Percentiles rank a stretch among this genome's conserved stretches.
These are phyloP conservation scores for Drosophila parvula DNA, from an alignment of 1,140 invertebrate genomes.

Conservation along the genomic window DNA sequence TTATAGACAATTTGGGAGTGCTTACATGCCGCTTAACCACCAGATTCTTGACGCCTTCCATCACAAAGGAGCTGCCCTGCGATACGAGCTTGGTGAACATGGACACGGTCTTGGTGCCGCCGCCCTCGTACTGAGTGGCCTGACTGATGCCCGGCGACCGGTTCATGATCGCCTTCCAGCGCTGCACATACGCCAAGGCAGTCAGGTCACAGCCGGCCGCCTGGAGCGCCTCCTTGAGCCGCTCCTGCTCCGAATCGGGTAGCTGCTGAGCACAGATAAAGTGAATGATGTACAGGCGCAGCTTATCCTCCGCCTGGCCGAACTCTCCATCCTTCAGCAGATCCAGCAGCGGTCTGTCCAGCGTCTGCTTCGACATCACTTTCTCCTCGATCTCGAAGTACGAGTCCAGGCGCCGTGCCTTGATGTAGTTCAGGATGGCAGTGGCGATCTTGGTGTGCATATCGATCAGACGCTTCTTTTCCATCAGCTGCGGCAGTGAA, in stretches of 20 bases:
- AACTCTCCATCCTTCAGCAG: slow-evolving; percentile 93
- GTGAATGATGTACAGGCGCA: slow-evolving; percentile 97
- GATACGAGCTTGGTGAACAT: slow-evolving; percentile 99
- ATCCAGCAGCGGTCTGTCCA: slow-evolving; percentile 91
- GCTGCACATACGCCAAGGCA: slow-evolving; percentile 93
- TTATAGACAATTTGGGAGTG: slow-evolving; percentile 23
- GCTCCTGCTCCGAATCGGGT: slow-evolving; percentile 92
- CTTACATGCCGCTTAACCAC: slow-evolving; percentile 98
- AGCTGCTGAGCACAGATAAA: slow-evolving; percentile 93
- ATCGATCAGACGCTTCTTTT: slow-evolving; percentile 98
- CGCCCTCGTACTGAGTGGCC: slow-evolving; percentile 93
- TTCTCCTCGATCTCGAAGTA: slow-evolving; percentile 99
- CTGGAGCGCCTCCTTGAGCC: slow-evolving; percentile 91
- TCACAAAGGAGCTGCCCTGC: slow-evolving; percentile 98
- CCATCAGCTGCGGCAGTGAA: slow-evolving; percentile 97
- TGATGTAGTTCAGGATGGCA: slow-evolving; percentile 94
- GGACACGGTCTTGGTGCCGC: slow-evolving; percentile 97
- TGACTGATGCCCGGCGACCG: slow-evolving; percentile 68
- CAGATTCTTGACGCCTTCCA: slow-evolving; percentile 99
- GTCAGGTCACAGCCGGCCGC: slow-evolving; percentile 94
- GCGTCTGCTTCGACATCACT: slow-evolving; percentile 93
- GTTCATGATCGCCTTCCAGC: slow-evolving; percentile 89
- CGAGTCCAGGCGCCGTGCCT: slow-evolving; percentile 94
- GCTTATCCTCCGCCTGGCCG: slow-evolving; percentile 96
- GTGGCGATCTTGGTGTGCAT: slow-evolving; percentile 99